These are phyloP conservation scores for Nomada fabriciana DNA, from an alignment of 2,888 invertebrate species.

Conservation along the genomic window DNA sequence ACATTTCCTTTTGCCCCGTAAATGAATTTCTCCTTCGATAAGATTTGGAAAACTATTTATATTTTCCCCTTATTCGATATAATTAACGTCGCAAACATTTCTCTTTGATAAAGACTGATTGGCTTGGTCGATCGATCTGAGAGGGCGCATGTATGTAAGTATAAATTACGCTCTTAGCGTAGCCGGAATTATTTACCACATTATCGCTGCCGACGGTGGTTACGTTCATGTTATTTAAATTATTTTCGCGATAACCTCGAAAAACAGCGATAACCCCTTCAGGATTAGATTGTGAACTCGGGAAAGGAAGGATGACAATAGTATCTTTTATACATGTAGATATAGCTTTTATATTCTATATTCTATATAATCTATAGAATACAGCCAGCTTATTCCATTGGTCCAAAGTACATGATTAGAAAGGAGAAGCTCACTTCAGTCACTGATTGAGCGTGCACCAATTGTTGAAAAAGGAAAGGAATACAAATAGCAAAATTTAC, in stretches of 20 bases:
- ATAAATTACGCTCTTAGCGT: constrained; percentile 24
- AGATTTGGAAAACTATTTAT: not conserved
- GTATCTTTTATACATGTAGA: constrained; percentile 5
- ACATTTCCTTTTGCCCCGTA: not conserved
- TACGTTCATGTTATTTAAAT: constrained; percentile 73
- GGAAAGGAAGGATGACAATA: constrained; percentile 37
- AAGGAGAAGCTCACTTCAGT: too few relatives aligned
- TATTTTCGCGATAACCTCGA: constrained; percentile 71
- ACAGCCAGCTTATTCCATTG: too few relatives aligned
- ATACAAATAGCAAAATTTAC: too few relatives aligned
- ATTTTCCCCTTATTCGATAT: not conserved
- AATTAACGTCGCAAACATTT: not conserved
- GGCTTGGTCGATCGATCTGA: constrained; percentile 12
- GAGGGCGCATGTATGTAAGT: constrained; percentile 43
- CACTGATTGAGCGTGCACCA: too few relatives aligned
- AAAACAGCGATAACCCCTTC: constrained; percentile 56
- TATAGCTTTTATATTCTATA: too few relatives aligned
- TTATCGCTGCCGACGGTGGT: constrained; percentile 48
- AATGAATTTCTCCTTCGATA: not conserved
- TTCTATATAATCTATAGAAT: too few relatives aligned
- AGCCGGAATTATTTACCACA: constrained; percentile 52
- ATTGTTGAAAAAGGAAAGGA: too few relatives aligned
- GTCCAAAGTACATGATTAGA: too few relatives aligned
- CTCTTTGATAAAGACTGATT: not conserved
- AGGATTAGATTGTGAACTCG: constrained; percentile 16